Base-by-base conservation (phyloP, 2,797 vertebrate genomes). In the Argentina silus region DNA sequence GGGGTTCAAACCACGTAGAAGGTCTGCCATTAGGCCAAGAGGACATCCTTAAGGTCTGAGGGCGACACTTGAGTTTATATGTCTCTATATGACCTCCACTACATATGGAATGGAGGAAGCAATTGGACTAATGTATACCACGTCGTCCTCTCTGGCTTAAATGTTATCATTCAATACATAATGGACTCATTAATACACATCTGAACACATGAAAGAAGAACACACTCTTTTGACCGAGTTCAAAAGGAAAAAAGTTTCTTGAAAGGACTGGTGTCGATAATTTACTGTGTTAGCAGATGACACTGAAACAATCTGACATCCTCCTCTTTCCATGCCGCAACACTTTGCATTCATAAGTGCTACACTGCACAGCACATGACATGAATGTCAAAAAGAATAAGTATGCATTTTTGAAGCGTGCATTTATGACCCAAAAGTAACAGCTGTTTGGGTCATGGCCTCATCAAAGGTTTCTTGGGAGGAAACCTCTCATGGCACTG, bases 151-250 rank as follows among this genome's bases (percentile, higher is more conserved):
- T 15, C 50, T 72, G 63, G 23, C 71, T 57, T 64, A 69, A 9
- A 77, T 76, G 4, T 57, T 81, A 75, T 36, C 83, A 75, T 79
- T 81, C 69, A 6, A 69, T 78, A 78, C 87, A 90, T 68, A 71
- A 80, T 80, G 83, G 74, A 83, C 75, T 83, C 79, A 88, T 92
- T 88, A 90, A 77, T 78, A 62, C 72, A 88, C 89, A 92, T 91
- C 88, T 92, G 91, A 83, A 82, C 50, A 73, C 64, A 48, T 66
- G 75, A 69, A 69, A 36, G 53, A 74, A 17, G n/a, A 21, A 68
- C 42, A n/a, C 57, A 36, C 43, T 1, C n/a, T 53, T 53, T 53
- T 23, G 8, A 1, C 21, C 19, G 3, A 67, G 53, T 76, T 81
- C 78, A 80, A 74, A 68, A 15, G 62, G 27, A 74, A 47, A 76